phyloP scores from a whole-genome alignment of 2,113 vertebrate species.

The Engraulis encrasicolus region DNA sequence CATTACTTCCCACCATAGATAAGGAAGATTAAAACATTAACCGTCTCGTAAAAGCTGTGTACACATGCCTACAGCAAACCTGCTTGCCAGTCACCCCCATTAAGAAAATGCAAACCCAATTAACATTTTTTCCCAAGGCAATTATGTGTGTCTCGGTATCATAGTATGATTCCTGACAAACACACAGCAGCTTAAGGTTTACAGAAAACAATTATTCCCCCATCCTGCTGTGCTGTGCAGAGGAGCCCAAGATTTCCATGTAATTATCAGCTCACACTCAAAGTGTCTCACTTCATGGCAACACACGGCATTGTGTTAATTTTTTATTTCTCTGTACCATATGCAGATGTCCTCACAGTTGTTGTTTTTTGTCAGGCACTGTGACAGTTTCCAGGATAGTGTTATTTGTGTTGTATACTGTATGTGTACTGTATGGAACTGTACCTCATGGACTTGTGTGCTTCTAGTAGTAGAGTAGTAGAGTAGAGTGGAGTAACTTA shows the following conservation, averaged over 20 bases:
- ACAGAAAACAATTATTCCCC: background rate
- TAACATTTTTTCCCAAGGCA: background rate
- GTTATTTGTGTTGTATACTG: no score
- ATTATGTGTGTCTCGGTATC: background rate
- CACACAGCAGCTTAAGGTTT: background rate
- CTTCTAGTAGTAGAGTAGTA: no score
- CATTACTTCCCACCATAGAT: background rate
- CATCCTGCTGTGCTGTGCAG: background rate
- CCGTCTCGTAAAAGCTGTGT: background rate
- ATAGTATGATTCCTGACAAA: background rate
- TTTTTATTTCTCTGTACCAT: background rate
- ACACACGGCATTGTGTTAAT: conserved; percentile 8
- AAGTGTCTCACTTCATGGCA: background rate
- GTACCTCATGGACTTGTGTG: no score
- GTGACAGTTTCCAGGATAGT: background rate
- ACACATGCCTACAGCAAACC: background rate
- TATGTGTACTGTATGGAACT: no score
- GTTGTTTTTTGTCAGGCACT: background rate
- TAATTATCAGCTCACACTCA: background rate
- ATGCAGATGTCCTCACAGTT: background rate
- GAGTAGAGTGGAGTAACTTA: no score
- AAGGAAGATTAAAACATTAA: background rate
- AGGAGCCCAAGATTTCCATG: background rate
- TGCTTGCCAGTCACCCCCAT: background rate
- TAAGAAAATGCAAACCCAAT: background rate